Conservation (phyloP, 2,888 invertebrate genomes). For the Lasioglossum oenotherae region DNA sequence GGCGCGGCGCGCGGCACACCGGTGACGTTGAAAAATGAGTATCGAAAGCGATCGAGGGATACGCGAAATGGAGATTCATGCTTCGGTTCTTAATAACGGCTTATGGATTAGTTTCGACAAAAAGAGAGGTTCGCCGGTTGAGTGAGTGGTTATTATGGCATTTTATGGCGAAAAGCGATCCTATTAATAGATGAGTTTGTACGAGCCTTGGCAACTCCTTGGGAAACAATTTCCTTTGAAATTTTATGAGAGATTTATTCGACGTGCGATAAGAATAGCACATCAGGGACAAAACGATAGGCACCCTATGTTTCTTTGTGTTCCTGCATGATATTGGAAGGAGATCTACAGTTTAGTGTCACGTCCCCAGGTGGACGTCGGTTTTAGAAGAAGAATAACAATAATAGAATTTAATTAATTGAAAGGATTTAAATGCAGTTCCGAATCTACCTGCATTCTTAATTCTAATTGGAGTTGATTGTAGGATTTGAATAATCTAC, state of each 20-base stretch:
- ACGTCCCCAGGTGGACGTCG: too few species aligned
- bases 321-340: too few species aligned
- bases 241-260: background rate
- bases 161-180: background rate
- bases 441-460: too few species aligned
- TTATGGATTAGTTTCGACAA: slow-evolving; percentile 3
- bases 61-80: background rate
- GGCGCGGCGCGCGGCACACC: background rate
- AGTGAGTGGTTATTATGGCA: slow-evolving; percentile 8
- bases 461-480: too few species aligned
- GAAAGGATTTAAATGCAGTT: too few species aligned
- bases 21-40: slow-evolving; percentile 10
- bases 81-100: slow-evolving; percentile 4
- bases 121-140: background rate
- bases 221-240: background rate
- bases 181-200: background rate
- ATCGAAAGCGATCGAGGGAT: slow-evolving; percentile 1
- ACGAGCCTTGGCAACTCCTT: background rate
- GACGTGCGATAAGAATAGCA: background rate
- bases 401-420: too few species aligned
- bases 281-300: background rate
- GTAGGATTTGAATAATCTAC: too few species aligned
- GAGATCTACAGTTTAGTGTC: too few species aligned
- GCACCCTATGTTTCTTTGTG: background rate
- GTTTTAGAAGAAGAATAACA: too few species aligned